Base-by-base conservation (phyloP, 2,113 vertebrate genomes). In the Chunga burmeisteri region DNA sequence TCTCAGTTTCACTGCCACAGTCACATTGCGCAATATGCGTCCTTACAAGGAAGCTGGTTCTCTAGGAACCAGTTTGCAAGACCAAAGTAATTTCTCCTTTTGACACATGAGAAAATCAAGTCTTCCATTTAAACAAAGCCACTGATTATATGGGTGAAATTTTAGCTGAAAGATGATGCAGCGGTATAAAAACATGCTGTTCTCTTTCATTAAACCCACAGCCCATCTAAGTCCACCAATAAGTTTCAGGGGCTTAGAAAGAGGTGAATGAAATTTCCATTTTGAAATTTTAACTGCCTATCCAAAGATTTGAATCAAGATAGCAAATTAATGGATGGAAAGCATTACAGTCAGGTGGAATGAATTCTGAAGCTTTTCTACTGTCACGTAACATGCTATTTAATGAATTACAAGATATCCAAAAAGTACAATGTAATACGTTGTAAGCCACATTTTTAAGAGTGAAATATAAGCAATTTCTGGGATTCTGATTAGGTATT, bases 31-130 rank as follows among this genome's bases (percentile, higher is more conserved):
- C 70, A 53, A 84, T 40, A 53, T 55, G 30, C 75, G 91, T 55
- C 74, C 93, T 86, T 59, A 42, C 72, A 55, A 95, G 65, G 70
- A 66, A 94, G 59, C 66, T 62, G 68, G 68, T 32, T 79, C 72
- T 56, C 23, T 47, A 84, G 63, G 72, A 93, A 34, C 58, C n/a
- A 53, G 47, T 78, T 92, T 79, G 75, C 86, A 86, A 90, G 71
- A 89, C 61, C 81, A 91, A 66, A 78, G 38, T 68, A 68, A 79
- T 84, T 96, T 94, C 81, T 96, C 87, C 88, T 96, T 89, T 42
- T 70, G n/a, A 82, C 20, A 90, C 52, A 53, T 4, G 1, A 94
- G 55, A 74, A 81, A 72, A 83, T 65, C 40, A 86, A 82, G 85
- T 30, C 42, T 73, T 62, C 21, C 6, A 9, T 62, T 93, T 88